Base-by-base conservation (phyloP, 2,113 vertebrate genomes). In the Neodontobutis hainanensis region DNA sequence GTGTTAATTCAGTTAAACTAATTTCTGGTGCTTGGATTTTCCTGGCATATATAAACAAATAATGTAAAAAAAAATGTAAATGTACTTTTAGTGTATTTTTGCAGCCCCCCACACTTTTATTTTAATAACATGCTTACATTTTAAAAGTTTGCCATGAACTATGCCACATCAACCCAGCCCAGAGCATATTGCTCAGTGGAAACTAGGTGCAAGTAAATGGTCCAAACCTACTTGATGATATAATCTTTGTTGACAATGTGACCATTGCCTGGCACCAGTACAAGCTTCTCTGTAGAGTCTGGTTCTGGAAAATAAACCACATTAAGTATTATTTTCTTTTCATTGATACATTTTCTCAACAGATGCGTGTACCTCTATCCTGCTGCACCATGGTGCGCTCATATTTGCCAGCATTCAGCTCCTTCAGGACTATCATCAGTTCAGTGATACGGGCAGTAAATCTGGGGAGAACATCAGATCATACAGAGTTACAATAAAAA, bases 401-500 rank as follows among this genome's bases (percentile, higher is more conserved):
- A 4, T 99, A 99, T 93, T 91, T 96, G 71, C 97, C 97, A 69
- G 85, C 66, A 61, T 98, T 98, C 85, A 99, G 91, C 55, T 99
- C 97, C 76, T 95, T 96, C 55, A 99, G 89, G 65, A 99, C 97
- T 75, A 94, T 95, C 91, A 94, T 98, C 83, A 99, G 92, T 87
- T 99, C 96, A 15, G 96, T 96, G 88, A 99, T 99, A 34, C 97
- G 94, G 74, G 95, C 86, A 32, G 97, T 99, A 87, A 98, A 99
- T 55, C 97, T 99, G 64, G 38, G 67, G 2, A 42, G 61, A 35
- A 76, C 43, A 75, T 40, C 5, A 44, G 3, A 65, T 1, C 50
- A 8, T 1, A 40, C 70, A 40, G 38, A 8, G 1, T 6, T 40
- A 8, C 38, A 40, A 1, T 40, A 27, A 27, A 27, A 27, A 27